These are phyloP conservation scores for Coptotermes formosanus DNA, from an alignment of 1,140 invertebrate genomes.

Conservation along the genomic window DNA sequence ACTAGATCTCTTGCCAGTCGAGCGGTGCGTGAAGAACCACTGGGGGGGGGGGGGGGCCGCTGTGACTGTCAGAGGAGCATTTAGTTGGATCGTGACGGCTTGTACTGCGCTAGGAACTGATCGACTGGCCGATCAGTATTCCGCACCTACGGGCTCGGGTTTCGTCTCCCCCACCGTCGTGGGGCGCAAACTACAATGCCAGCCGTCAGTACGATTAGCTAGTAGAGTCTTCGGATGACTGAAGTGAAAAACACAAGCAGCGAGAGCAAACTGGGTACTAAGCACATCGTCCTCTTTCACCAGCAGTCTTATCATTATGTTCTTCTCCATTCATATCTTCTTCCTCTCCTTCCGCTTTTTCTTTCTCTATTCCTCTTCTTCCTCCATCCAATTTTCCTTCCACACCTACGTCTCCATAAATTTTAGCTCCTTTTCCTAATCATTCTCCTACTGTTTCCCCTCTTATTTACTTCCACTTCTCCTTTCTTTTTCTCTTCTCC, in stretches of 20 bases:
- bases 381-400: too few relatives aligned
- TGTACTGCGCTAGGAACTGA: not conserved
- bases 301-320: too few relatives aligned
- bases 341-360: too few relatives aligned
- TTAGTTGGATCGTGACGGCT: not conserved
- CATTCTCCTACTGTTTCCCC: too few relatives aligned
- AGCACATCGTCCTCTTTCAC: not conserved
- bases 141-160: not conserved
- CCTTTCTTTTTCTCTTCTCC: too few relatives aligned
- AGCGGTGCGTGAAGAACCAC: too few relatives aligned
- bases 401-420: too few relatives aligned
- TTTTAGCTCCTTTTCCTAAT: too few relatives aligned
- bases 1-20: not conserved
- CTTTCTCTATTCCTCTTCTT: too few relatives aligned
- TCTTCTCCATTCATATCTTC: too few relatives aligned
- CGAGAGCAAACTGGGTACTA: not conserved
- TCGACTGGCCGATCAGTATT: not conserved
- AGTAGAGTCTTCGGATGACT: not conserved
- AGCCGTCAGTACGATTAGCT: constrained; percentile 1
- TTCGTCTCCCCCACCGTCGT: not conserved
- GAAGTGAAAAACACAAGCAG: not conserved
- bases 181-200: constrained; percentile 1
- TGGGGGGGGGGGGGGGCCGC: too few relatives aligned
- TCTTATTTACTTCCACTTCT: too few relatives aligned
- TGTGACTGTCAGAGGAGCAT: not conserved